These are phyloP conservation scores for Caenorhabditis inopinata DNA, from an alignment of 1,140 invertebrate species.

Conservation along the genomic window DNA sequence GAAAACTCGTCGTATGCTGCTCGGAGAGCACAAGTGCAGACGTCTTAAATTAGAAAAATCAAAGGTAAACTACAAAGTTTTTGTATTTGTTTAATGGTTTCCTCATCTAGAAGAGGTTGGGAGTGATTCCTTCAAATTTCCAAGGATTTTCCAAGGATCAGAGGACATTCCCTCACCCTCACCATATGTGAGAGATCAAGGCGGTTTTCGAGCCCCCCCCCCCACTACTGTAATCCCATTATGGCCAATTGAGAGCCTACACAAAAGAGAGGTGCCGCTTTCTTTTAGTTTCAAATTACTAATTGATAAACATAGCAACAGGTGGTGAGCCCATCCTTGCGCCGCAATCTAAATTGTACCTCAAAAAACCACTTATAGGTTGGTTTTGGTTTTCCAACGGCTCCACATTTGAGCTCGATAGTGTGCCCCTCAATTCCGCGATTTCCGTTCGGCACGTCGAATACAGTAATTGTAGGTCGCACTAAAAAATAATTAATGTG, in stretches of 20 bases:
- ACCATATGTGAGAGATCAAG: neutral
- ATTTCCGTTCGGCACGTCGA: conserved; percentile 40
- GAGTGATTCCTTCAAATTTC: too few species aligned
- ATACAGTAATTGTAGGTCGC: conserved; percentile 46
- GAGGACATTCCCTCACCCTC: too few species aligned
- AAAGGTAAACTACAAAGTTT: too few species aligned
- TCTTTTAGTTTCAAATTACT: conserved; percentile 25
- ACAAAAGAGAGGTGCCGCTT: neutral
- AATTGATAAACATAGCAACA: conserved; percentile 24
- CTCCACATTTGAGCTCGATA: conserved; percentile 46
- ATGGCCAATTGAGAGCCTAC: neutral
- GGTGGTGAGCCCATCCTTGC: neutral
- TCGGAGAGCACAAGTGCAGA: too few species aligned
- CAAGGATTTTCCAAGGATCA: too few species aligned
- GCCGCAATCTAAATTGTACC: conserved; percentile 23
- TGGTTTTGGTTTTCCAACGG: conserved; percentile 47
- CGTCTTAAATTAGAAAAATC: too few species aligned
- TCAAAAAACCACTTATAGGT: conserved; percentile 47
- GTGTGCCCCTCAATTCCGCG: conserved; percentile 45
- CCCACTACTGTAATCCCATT: conserved; percentile 27
- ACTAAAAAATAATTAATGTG: conserved; percentile 42
- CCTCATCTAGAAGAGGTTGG: too few species aligned
- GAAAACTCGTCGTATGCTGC: too few species aligned
- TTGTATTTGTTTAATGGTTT: too few species aligned
- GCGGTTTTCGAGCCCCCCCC: neutral